Evolutionary conservation across 2,113 vertebrate species (phyloP).

Genomic region (Pangasianodon hypophthalmus): DNA sequence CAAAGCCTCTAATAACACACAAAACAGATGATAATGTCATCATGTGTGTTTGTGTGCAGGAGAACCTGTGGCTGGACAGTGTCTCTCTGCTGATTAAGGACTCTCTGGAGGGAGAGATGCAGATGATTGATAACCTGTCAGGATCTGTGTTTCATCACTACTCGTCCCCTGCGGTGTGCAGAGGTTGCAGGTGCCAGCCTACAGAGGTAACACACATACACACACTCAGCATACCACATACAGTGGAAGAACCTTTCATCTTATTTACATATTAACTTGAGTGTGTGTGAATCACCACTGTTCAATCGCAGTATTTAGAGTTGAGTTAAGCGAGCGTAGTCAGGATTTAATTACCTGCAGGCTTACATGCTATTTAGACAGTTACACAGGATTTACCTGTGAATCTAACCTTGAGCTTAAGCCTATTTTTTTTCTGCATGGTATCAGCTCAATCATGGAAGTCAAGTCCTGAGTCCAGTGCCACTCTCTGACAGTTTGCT

Average conservation of each 20-base stretch:
- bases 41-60: slow-evolving; percentile 68
- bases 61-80: slow-evolving; percentile 98
- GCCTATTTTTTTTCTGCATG: background rate
- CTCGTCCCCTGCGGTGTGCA: slow-evolving; percentile 85
- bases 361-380: background rate
- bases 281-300: background rate
- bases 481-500: background rate
- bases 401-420: background rate
- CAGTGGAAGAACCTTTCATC: background rate
- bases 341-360: background rate
- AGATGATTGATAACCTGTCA: slow-evolving; percentile 98
- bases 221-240: background rate
- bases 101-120: slow-evolving; percentile 93
- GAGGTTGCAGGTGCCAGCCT: slow-evolving; percentile 84
- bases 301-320: background rate
- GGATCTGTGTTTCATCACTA: slow-evolving; percentile 98
- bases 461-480: background rate
- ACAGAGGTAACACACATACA: slow-evolving; percentile 79
- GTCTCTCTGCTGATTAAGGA: slow-evolving; percentile 99
- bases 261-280: background rate
- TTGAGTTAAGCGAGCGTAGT: background rate
- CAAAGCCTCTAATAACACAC: background rate
- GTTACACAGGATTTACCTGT: background rate
- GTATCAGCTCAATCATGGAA: background rate
- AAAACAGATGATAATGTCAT: background rate